Evolutionary conservation across 2,888 invertebrate genomes (phyloP), one percentile per base, ranked within the genome.

Genomic region (Ornithoptera alexandrae): DNA sequence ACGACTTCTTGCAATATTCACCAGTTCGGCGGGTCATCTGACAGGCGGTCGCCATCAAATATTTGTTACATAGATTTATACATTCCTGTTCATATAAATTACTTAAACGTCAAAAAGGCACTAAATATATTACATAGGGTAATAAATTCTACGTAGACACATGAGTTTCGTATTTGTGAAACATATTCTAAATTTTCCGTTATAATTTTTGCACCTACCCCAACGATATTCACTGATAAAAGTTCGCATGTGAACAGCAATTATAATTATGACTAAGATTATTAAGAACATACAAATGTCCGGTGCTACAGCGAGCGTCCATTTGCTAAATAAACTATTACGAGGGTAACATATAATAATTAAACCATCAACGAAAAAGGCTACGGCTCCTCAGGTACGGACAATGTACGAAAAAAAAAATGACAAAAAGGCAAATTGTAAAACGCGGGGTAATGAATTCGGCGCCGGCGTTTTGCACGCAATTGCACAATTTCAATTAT

Each of bases 401-500:
- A 82, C 80, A 79, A 70, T 77, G 79, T 77, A 82, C 77, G 84
- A 84, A 84, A 86, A 80, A 73, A 72, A 70, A 73, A 58, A 12
- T 6, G 82, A 80, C 39, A 80, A 79, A 84, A 81, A 82, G 72
- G 73, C 80, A 83, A 85, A 85, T 81, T 84, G 84, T 84, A 82
- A 86, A 89, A 87, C 87, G 89, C 81, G 78, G 80, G 78, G 84
- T 92, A 91, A 92, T 92, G 91, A 92, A 90, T 92, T 90, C 86
- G 87, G 86, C 77, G 85, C 82, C 82, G 84, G 83, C 82, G 86
- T 87, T 90, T 92, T 84, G 92, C 93, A 93, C 92, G 93, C 92
- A 90, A 92, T 92, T 92, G 92, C 93, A 92, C 92, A 90, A 90
- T 93, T 93, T 92, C 93, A 93, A 93, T 93, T 93, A 93, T 91